phyloP scores from a whole-genome alignment of 2,797 vertebrate species.

The Gymnodraco acuticeps region DNA sequence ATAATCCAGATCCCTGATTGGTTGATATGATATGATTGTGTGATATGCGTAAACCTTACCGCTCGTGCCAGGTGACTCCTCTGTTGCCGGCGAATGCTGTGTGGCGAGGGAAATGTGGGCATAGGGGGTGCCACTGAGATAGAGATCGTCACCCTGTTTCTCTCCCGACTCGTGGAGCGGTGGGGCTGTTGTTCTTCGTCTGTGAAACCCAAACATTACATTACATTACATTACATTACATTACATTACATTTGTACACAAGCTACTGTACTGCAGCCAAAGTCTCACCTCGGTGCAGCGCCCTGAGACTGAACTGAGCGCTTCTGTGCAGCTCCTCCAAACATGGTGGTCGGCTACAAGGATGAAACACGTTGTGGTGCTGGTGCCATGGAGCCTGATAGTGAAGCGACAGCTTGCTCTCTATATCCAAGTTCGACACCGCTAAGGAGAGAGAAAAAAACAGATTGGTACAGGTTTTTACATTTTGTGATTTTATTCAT shows the following conservation, averaged over 20 bases:
- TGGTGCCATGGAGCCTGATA: conserved; percentile 96
- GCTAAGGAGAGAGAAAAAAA: conserved; percentile 80
- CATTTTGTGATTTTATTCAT: not conserved
- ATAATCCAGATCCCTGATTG: not conserved
- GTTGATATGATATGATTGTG: not conserved
- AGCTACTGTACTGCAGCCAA: not conserved
- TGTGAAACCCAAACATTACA: conserved; percentile 64
- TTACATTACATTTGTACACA: not conserved
- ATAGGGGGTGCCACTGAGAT: conserved; percentile 92
- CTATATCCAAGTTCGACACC: conserved; percentile 95
- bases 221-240: not conserved
- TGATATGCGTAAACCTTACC: conserved; percentile 81
- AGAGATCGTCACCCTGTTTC: conserved; percentile 88
- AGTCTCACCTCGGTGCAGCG: conserved; percentile 90
- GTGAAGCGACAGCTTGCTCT: conserved; percentile 94
- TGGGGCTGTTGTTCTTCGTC: conserved; percentile 92
- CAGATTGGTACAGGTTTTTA: not conserved
- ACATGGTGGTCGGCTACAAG: conserved; percentile 91
- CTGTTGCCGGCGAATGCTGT: conserved; percentile 89
- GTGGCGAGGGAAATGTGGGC: conserved; percentile 91
- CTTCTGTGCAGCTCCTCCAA: conserved; percentile 95
- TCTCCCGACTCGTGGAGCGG: conserved; percentile 90
- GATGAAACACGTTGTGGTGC: conserved; percentile 94
- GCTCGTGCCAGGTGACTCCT: conserved; percentile 89
- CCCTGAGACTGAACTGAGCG: conserved; percentile 92